Evolutionary conservation across 2,888 invertebrate species (phyloP).

Genomic region (Pycnomerus fuliginosus): DNA sequence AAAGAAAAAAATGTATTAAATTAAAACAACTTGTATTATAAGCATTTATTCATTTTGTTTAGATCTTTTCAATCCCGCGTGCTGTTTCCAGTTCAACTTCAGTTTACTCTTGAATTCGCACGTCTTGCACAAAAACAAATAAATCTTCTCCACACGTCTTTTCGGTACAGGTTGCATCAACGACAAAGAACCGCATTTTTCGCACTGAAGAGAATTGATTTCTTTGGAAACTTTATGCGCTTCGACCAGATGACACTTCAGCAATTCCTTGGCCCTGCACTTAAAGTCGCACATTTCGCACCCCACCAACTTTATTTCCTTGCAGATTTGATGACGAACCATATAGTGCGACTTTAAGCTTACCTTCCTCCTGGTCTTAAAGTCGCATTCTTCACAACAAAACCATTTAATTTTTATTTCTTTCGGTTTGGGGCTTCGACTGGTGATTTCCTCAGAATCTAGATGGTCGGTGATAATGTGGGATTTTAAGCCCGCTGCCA

Average conservation of each 20-base stretch:
- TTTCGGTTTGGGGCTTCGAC: neutral
- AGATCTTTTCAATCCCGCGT: too few species aligned
- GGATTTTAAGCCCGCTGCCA: conserved; percentile 1
- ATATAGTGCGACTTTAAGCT: neutral
- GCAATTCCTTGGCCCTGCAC: neutral
- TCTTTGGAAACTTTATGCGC: conserved; percentile 2
- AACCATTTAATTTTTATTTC: neutral
- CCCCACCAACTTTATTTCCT: neutral
- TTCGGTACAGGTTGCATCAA: conserved; percentile 1
- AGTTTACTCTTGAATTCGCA: neutral
- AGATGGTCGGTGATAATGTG: conserved; percentile 5
- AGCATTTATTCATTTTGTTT: too few species aligned
- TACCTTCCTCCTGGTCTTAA: neutral
- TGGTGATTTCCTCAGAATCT: too few species aligned
- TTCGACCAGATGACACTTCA: conserved; percentile 4
- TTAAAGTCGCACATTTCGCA: neutral
- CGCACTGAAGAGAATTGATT: conserved; percentile 5
- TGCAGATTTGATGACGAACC: neutral
- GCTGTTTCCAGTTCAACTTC: neutral
- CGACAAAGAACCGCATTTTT: conserved; percentile 5
- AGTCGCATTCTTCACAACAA: too few species aligned
- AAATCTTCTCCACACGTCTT: conserved; percentile 4
- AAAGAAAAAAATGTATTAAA: too few species aligned
- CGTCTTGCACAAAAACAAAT: conserved; percentile 4
- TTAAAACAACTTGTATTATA: too few species aligned